Percentiles rank a stretch among this genome's conserved stretches.
Conservation (phyloP, 2,797 vertebrate species). For the Falco naumanni region DNA sequence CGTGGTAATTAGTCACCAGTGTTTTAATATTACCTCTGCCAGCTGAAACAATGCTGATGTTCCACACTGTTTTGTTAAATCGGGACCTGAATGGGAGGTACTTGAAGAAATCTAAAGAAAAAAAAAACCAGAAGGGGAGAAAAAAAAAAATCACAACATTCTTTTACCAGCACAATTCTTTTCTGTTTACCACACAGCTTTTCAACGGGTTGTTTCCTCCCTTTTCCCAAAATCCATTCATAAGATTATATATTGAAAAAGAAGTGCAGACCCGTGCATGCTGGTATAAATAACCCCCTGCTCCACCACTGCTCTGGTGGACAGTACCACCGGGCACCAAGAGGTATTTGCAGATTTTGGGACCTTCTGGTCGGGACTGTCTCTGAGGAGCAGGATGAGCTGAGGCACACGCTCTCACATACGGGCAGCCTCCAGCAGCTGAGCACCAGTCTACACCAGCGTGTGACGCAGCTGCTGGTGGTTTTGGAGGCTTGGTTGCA, state of each 20-base stretch:
- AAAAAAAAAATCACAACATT: not conserved
- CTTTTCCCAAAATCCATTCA: not conserved
- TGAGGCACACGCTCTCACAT: not conserved
- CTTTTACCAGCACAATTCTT: not conserved
- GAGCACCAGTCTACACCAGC: not conserved
- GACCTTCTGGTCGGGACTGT: not conserved
- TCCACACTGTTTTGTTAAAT: slow-evolving; percentile 81
- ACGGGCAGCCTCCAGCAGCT: not conserved
- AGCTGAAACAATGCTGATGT: slow-evolving; percentile 82
- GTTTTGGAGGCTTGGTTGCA: not conserved
- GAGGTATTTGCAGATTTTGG: not conserved
- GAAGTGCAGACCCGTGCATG: not conserved
- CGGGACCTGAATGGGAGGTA: slow-evolving; percentile 77
- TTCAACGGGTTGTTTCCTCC: not conserved
- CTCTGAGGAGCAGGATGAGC: not conserved
- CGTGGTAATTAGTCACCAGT: slow-evolving; percentile 43
- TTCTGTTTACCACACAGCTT: not conserved
- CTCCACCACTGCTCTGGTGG: not conserved
- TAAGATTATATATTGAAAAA: not conserved
- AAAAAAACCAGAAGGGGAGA: slow-evolving; percentile 15
- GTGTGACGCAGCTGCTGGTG: not conserved
- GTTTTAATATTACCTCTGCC: slow-evolving; percentile 81
- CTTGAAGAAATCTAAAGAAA: slow-evolving; percentile 81
- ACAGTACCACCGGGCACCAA: not conserved
- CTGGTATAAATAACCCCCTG: not conserved